Conservation (phyloP, 2,797 vertebrate species). For the Hapalemur alaotrensis region DNA sequence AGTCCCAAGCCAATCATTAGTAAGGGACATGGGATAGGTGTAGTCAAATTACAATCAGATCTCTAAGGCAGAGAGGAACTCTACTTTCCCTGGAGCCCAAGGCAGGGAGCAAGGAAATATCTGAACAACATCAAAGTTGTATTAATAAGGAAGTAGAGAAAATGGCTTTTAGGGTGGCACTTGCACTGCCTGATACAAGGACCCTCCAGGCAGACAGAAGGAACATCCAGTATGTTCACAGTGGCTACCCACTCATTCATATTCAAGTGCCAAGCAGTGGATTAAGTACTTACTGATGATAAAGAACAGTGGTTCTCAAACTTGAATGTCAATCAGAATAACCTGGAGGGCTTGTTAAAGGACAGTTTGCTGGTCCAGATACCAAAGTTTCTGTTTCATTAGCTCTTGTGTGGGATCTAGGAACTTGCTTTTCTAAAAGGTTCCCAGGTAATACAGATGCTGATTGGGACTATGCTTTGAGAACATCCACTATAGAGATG, state of each 20-base stretch:
- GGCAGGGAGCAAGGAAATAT: background rate
- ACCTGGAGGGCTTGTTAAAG: background rate
- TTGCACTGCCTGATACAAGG: background rate
- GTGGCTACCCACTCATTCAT: background rate
- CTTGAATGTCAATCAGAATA: background rate
- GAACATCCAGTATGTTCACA: background rate
- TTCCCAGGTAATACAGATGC: background rate
- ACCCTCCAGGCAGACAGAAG: background rate
- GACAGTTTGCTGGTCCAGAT: background rate
- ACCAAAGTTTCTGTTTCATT: background rate
- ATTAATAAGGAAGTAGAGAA: background rate
- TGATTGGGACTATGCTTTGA: background rate
- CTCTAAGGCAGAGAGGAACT: background rate
- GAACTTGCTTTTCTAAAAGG: background rate
- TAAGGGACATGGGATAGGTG: background rate
- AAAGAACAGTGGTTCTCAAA: background rate
- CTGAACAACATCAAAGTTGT: background rate
- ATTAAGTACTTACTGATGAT: background rate
- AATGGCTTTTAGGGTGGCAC: background rate
- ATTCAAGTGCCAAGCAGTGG: background rate
- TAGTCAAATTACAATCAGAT: background rate
- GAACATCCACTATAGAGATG: background rate
- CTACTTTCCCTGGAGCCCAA: background rate
- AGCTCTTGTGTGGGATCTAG: background rate
- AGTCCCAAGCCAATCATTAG: background rate